These are phyloP conservation scores for Sisyra terminalis DNA, from an alignment of 2,888 invertebrate genomes.

Conservation along the genomic window DNA sequence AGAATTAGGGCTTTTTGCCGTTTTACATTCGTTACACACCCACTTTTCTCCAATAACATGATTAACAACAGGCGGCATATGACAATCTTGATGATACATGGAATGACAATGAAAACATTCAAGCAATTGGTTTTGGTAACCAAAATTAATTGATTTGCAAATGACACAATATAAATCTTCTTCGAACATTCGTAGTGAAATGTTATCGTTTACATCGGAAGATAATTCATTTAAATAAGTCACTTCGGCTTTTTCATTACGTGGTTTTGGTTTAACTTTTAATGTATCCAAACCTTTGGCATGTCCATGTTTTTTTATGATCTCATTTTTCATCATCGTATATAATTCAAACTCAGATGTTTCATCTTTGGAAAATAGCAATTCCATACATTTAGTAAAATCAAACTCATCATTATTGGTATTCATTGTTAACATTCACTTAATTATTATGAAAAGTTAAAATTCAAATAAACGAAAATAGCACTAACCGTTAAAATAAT, in stretches of 20 bases:
- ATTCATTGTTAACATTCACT: too few species aligned
- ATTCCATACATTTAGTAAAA: too few species aligned
- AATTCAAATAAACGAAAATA: too few species aligned
- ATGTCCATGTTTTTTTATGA: conserved; percentile 1
- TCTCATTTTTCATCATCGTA: too few species aligned
- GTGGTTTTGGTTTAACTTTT: neutral
- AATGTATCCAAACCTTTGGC: neutral
- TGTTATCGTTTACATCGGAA: neutral
- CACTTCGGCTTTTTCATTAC: neutral
- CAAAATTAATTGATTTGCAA: conserved; percentile 27
- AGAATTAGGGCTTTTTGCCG: too few species aligned
- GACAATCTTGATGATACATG: conserved; percentile 39
- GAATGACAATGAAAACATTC: conserved; percentile 38
- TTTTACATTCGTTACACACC: neutral
- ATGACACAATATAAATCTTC: conserved; percentile 11
- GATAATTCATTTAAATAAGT: neutral
- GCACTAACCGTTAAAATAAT: too few species aligned
- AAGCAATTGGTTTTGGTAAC: conserved; percentile 30
- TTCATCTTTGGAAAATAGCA: too few species aligned
- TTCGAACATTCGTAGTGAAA: neutral
- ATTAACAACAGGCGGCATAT: conserved; percentile 32
- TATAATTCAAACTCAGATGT: too few species aligned
- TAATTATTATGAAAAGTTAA: too few species aligned
- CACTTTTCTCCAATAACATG: conserved; percentile 15
- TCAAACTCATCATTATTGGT: too few species aligned